A percentile compares a stretch with the other conserved stretches of the same genome.
phyloP scores from a whole-genome alignment of 2,797 vertebrate species.

The Chaetophractus vellerosus region DNA sequence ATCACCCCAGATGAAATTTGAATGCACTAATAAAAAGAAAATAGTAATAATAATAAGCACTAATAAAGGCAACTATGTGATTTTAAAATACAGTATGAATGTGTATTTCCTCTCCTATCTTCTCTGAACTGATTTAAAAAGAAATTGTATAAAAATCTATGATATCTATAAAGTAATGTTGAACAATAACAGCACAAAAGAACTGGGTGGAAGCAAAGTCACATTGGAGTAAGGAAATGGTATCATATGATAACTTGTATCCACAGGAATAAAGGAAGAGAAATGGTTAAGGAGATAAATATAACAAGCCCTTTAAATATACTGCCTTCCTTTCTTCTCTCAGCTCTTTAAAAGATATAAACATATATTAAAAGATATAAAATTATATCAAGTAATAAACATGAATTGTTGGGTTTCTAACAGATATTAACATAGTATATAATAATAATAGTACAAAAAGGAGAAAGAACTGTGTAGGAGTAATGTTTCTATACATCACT shows the following conservation, averaged over 20 bases:
- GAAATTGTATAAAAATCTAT: not conserved
- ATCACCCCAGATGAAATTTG: not conserved
- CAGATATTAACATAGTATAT: not conserved
- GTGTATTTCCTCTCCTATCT: not conserved
- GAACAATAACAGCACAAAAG: not conserved
- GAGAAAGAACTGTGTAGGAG: not conserved
- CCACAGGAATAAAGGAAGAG: not conserved
- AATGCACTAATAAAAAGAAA: not conserved
- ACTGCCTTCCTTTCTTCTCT: not conserved
- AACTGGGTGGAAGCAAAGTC: not conserved
- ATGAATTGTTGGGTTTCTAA: not conserved
- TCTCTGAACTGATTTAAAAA: constrained; percentile 3
- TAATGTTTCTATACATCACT: not conserved
- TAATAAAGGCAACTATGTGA: not conserved
- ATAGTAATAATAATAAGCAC: not conserved
- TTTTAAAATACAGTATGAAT: not conserved
- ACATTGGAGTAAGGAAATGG: not conserved
- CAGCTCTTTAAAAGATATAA: not conserved
- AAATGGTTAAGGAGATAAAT: not conserved
- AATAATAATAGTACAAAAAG: not conserved
- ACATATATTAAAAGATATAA: not conserved
- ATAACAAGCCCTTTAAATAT: not conserved
- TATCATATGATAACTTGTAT: not conserved
- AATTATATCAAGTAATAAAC: not conserved
- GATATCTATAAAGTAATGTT: not conserved